These are phyloP conservation scores for Eulemur coronatus DNA, from an alignment of 2,797 vertebrate species.

Conservation along the genomic window DNA sequence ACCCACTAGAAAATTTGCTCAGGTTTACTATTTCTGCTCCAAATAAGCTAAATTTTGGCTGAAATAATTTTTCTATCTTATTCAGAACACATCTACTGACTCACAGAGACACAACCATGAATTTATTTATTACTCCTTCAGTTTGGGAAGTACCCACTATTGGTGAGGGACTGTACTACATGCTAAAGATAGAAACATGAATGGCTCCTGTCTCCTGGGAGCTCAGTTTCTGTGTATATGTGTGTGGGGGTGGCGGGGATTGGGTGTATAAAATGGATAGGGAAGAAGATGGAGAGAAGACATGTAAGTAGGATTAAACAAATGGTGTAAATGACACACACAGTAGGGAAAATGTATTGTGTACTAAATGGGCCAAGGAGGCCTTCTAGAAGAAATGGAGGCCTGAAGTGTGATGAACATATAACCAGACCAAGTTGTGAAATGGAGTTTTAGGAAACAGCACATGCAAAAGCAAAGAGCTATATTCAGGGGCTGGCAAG, in stretches of 20 bases:
- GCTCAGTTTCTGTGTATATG: background rate
- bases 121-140: background rate
- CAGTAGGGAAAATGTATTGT: background rate
- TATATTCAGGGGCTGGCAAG: background rate
- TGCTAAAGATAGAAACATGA: background rate
- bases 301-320: background rate
- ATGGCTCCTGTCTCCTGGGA: background rate
- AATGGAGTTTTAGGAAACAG: background rate
- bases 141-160: background rate
- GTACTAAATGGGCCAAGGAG: background rate
- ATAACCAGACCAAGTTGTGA: background rate
- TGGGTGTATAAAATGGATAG: background rate
- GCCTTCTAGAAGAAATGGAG: constrained; percentile 25
- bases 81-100: background rate
- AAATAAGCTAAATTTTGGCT: background rate
- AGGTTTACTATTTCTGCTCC: background rate
- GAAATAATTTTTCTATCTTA: background rate
- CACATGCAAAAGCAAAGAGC: background rate
- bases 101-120: background rate
- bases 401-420: background rate
- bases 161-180: background rate
- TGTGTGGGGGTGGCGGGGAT: rapidly evolving
- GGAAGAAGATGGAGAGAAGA: background rate
- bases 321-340: background rate
- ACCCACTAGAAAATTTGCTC: background rate